These are phyloP conservation scores for Zingel zingel DNA, from an alignment of 2,113 vertebrate genomes.

Conservation along the genomic window DNA sequence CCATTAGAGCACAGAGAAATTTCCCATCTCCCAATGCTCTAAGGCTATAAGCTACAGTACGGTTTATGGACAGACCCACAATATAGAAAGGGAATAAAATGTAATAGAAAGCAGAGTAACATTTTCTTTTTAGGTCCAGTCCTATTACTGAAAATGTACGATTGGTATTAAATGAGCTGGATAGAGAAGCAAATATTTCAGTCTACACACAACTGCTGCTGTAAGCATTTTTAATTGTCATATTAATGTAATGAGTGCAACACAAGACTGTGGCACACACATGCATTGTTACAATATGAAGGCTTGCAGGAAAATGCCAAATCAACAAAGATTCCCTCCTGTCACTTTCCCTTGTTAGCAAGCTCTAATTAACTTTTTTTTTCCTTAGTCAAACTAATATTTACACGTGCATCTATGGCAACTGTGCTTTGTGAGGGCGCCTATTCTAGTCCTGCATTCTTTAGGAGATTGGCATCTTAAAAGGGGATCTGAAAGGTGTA, in stretches of 20 bases:
- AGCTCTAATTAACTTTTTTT: constrained; percentile 75
- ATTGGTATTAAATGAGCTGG: background rate
- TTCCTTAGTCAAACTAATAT: constrained; percentile 80
- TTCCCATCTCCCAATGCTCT: constrained; percentile 48
- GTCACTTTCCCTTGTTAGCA: constrained; percentile 75
- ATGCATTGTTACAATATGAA: constrained; percentile 59
- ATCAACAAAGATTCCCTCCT: constrained; percentile 71
- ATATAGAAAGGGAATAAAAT: constrained; percentile 26
- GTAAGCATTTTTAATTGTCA: constrained; percentile 58
- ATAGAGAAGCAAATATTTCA: background rate
- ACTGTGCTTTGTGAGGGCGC: constrained; percentile 78
- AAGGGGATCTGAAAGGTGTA: constrained; percentile 79
- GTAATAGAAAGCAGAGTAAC: background rate
- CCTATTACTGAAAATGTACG: background rate
- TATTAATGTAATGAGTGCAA: constrained; percentile 38
- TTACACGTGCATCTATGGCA: constrained; percentile 83
- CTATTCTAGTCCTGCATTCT: constrained; percentile 79
- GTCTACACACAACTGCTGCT: constrained; percentile 47
- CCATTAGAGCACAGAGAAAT: constrained; percentile 74
- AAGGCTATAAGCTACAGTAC: constrained; percentile 30
- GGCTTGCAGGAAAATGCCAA: constrained; percentile 59
- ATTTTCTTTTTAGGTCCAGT: background rate
- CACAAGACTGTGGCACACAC: constrained; percentile 40
- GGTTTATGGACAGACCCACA: constrained; percentile 24
- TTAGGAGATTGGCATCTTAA: constrained; percentile 82